Percentiles rank a stretch among this genome's conserved stretches.
Conservation (phyloP, 2,797 vertebrate genomes). For the Aeoliscus strigatus region DNA sequence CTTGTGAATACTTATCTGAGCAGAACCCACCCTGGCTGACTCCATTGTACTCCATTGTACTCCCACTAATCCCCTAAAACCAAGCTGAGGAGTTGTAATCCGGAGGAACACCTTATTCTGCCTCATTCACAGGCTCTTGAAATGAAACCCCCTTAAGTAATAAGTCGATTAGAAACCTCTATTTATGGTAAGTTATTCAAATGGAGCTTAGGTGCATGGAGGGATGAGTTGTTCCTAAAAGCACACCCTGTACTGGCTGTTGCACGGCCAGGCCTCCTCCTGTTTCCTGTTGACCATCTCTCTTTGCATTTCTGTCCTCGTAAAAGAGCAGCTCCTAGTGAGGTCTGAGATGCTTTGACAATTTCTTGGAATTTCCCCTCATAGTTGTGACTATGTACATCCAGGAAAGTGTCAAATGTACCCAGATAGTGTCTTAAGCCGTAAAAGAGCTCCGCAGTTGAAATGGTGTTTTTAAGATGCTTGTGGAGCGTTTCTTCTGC, state of each 20-base stretch:
- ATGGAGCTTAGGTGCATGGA: constrained; percentile 47
- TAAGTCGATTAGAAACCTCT: constrained; percentile 66
- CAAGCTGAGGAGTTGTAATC: constrained; percentile 64
- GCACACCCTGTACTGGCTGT: constrained; percentile 63
- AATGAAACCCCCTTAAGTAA: constrained; percentile 62
- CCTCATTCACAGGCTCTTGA: constrained; percentile 50
- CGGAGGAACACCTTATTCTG: constrained; percentile 66
- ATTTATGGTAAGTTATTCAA: constrained; percentile 72
- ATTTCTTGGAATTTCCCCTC: no score
- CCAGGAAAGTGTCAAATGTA: no score
- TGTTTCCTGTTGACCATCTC: constrained; percentile 19
- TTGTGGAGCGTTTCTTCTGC: no score
- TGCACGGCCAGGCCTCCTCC: constrained; percentile 44
- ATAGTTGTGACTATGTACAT: no score
- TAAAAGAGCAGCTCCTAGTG: no score
- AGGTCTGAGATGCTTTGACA: no score
- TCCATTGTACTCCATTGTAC: constrained; percentile 57
- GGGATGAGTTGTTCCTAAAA: constrained; percentile 57
- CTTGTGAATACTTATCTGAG: constrained; percentile 46
- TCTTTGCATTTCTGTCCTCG: constrained; percentile 20
- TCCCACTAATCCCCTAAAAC: constrained; percentile 60
- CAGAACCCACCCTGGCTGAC: constrained; percentile 54
- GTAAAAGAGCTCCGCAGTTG: no score
- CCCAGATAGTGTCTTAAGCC: no score
- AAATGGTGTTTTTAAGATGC: no score